Evolutionary conservation across 1,140 invertebrate genomes (phyloP).

Genomic region (Drosophila willistoni): DNA sequence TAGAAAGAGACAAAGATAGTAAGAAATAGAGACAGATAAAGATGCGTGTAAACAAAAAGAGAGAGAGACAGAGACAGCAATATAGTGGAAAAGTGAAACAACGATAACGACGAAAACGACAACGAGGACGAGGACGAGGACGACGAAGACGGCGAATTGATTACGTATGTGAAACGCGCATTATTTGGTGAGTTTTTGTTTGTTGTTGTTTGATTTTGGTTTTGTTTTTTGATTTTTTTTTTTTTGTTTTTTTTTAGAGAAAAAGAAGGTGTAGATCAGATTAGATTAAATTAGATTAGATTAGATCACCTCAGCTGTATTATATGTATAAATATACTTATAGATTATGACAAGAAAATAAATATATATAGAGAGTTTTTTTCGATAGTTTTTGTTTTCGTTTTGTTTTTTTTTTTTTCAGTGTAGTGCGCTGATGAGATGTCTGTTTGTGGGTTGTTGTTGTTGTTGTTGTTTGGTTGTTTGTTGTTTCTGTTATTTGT

Average conservation of each 20-base stretch:
- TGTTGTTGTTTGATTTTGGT: background rate
- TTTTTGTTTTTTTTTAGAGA: conserved; percentile 25
- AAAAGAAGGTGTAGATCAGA: conserved; percentile 63
- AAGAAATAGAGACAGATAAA: conserved; percentile 47
- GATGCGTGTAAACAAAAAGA: conserved; percentile 25
- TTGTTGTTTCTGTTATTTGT: conserved; percentile 25
- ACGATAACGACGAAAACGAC: conserved; percentile 23
- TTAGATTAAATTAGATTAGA: conserved; percentile 55
- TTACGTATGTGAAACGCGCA: conserved; percentile 44
- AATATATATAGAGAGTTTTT: conserved; percentile 37
- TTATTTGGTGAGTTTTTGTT: conserved; percentile 51
- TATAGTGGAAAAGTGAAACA: conserved; percentile 28
- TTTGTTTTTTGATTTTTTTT: too few species aligned
- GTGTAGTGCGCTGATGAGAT: conserved; percentile 51
- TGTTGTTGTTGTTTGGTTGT: conserved; percentile 29
- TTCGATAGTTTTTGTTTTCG: conserved; percentile 29
- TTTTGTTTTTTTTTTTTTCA: conserved; percentile 37
- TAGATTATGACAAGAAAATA: conserved; percentile 44
- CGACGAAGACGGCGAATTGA: conserved; percentile 42
- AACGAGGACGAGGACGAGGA: conserved; percentile 51
- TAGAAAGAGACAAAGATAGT: conserved; percentile 45
- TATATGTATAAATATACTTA: conserved; percentile 60
- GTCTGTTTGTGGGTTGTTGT: conserved; percentile 47
- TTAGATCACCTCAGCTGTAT: conserved; percentile 35
- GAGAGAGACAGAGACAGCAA: conserved; percentile 28